Conservation (phyloP, 1,140 invertebrate species). For the Caenorhabditis latens region DNA sequence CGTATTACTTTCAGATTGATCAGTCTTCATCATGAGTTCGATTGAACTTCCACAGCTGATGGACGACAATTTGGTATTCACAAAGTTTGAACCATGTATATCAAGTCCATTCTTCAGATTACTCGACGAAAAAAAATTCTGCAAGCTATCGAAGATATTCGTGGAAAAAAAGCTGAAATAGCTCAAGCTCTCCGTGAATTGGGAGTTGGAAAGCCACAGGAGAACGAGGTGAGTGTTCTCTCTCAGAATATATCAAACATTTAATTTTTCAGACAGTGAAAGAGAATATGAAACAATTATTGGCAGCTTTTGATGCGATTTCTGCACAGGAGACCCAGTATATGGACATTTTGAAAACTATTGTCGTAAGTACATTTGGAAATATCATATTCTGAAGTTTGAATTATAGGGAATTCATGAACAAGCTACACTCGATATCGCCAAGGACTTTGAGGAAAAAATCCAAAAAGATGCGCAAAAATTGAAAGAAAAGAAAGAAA, state of each 20-base stretch:
- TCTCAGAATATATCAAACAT: background rate
- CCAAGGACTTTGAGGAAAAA: constrained; percentile 58
- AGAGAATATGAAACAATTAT: constrained; percentile 50
- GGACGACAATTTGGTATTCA: constrained; percentile 59
- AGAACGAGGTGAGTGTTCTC: background rate
- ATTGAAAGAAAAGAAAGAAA: constrained; percentile 46
- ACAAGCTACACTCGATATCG: constrained; percentile 54
- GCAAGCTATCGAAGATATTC: constrained; percentile 44
- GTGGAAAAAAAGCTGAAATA: constrained; percentile 54
- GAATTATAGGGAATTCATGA: constrained; percentile 53
- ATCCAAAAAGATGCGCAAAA: constrained; percentile 28
- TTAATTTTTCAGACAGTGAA: constrained; percentile 42
- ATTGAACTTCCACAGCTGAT: constrained; percentile 16
- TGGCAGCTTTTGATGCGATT: constrained; percentile 57
- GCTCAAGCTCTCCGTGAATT: constrained; percentile 17
- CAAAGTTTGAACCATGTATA: background rate
- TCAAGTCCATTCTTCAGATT: constrained; percentile 8
- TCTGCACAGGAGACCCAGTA: constrained; percentile 56
- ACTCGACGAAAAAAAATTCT: constrained; percentile 39
- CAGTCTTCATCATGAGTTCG: constrained; percentile 24
- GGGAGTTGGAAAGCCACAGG: constrained; percentile 31
- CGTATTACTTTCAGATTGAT: background rate
- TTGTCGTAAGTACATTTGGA: constrained; percentile 35
- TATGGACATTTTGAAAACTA: constrained; percentile 56
- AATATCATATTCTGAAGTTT: background rate